Percentiles rank a stretch among this genome's conserved stretches.
These are phyloP conservation scores for Cinclus mexicanus DNA, from an alignment of 2,113 vertebrate species.

Conservation along the genomic window DNA sequence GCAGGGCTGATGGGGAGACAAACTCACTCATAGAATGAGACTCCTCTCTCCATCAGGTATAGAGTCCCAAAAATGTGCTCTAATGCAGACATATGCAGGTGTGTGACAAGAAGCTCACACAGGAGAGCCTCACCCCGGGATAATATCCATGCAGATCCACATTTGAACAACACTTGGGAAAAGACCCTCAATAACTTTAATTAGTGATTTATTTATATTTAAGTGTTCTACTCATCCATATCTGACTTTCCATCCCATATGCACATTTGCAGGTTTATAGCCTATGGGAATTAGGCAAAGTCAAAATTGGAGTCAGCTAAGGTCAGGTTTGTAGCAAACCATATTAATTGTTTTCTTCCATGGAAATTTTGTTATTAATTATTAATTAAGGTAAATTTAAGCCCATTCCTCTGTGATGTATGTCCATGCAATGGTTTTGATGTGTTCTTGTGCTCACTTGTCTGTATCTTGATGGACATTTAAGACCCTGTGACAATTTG, in stretches of 20 bases:
- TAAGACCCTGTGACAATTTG: background rate
- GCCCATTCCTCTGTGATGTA: background rate
- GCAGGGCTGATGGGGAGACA: background rate
- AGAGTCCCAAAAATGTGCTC: rapidly evolving
- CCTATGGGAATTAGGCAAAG: background rate
- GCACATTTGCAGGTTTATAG: background rate
- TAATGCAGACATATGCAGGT: background rate
- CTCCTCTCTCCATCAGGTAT: background rate
- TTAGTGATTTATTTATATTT: background rate
- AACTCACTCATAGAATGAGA: background rate
- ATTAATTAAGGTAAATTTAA: background rate
- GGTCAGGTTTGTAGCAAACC: background rate
- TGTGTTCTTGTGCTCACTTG: background rate
- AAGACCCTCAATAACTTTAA: background rate
- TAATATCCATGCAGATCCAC: background rate
- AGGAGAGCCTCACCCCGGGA: background rate
- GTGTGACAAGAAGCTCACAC: rapidly evolving
- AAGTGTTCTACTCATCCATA: background rate
- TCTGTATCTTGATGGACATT: background rate
- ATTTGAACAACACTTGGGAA: background rate
- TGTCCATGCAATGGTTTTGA: background rate
- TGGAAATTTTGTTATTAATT: background rate
- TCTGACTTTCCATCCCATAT: background rate
- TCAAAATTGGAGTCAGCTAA: background rate
- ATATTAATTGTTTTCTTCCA: background rate